Evolutionary conservation across 1,140 invertebrate genomes (phyloP).

Genomic region (Tetraneura akinire): DNA sequence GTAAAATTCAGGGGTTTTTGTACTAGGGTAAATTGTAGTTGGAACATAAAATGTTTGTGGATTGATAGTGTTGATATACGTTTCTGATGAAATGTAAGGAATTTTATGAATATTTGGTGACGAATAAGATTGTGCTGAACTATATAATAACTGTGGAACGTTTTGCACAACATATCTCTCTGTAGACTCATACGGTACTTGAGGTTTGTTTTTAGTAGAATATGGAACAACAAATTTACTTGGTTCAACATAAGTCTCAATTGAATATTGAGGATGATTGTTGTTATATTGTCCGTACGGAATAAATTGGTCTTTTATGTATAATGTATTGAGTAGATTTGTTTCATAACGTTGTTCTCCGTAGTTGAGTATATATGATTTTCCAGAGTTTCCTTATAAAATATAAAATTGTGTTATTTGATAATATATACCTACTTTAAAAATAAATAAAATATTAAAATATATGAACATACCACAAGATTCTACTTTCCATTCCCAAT

Average conservation of each 20-base stretch:
- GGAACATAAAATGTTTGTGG: background rate
- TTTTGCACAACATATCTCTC: background rate
- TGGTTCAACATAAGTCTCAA: background rate
- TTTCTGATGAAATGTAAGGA: background rate
- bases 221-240: background rate
- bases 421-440: no score
- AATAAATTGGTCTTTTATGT: background rate
- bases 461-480: constrained; percentile 62
- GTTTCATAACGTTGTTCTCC: constrained; percentile 33
- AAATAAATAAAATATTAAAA: no score
- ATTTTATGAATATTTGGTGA: background rate
- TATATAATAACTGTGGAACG: background rate
- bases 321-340: background rate
- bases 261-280: constrained; percentile 1
- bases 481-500: constrained; percentile 80
- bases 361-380: background rate
- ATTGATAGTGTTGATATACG: background rate
- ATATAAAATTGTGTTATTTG: background rate
- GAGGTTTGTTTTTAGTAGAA: constrained; percentile 6
- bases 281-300: background rate
- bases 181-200: background rate
- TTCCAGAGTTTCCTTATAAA: constrained; percentile 12
- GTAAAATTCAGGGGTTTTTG: background rate
- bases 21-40: no score
- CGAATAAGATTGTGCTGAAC: background rate